Base-by-base conservation (phyloP, 2,113 vertebrate species). In the Trinectes maculatus region DNA sequence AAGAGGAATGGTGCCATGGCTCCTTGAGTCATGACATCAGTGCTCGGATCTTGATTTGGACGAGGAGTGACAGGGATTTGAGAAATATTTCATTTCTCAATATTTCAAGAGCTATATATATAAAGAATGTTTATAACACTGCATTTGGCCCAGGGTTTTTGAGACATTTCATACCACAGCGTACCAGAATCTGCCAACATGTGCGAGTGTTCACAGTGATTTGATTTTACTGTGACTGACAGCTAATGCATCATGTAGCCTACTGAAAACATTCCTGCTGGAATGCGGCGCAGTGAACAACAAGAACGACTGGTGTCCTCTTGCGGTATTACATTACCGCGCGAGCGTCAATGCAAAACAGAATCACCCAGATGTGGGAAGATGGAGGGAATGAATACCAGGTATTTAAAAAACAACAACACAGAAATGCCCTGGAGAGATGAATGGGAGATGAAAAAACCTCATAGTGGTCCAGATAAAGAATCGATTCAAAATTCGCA, bases 381-480 rank as follows among this genome's bases (percentile, higher is more conserved):
- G 71, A 79, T 52, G 53, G 19, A 12, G 49, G 47, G 44, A 53
- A n/a, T 18, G n/a, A n/a, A n/a, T 67, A 80, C 64, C 63, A 49
- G 48, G 8, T 6, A 52, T 29, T 25, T 5, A 18, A 47, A 29
- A 57, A 48, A 47, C n/a, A n/a, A 8, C 18, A 11, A 8, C 2
- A 43, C 55, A 48, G 11, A 28, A 31, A 34, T 24, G 22, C 22
- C 19, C 25, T 44, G 26, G n/a, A 21, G 43, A 62, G 56, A 84
- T 54, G 58, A 64, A 85, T 72, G 57, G 28, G 40, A 59, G 60
- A 54, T 52, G 24, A 29, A 70, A 86, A 26, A n/a, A 60, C 66
- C 58, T 60, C 70, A 26, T 60, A 47, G 75, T 48, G 58, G 13
- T 47, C 67, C 24, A 88, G 82, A 88, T 89, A 89, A 83, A 79